A percentile compares a stretch with the other conserved stretches of the same genome.
These are phyloP conservation scores for Myripristis murdjan DNA, from an alignment of 2,797 vertebrate species.

Conservation along the genomic window DNA sequence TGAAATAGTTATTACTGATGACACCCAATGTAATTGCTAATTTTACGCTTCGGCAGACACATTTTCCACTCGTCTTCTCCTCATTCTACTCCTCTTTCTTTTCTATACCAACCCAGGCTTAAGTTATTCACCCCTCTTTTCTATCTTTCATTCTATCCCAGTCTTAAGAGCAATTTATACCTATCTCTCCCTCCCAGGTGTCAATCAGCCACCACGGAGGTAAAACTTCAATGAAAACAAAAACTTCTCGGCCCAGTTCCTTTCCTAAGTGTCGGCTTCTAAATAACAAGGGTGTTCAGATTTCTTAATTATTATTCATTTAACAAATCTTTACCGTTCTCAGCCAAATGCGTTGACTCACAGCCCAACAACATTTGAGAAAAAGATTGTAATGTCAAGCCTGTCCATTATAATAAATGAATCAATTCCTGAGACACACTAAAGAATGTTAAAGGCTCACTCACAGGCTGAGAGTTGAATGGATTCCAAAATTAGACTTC, in stretches of 20 bases:
- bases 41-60: slow-evolving; percentile 94
- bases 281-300: neutral
- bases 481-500: slow-evolving; percentile 32
- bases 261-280: slow-evolving; percentile 5
- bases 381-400: slow-evolving; percentile 84
- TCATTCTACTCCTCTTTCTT: slow-evolving; percentile 77
- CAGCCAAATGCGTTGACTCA: slow-evolving; percentile 83
- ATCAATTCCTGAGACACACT: slow-evolving; percentile 76
- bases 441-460: slow-evolving; percentile 17
- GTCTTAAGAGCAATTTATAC: slow-evolving; percentile 90
- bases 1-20: slow-evolving; percentile 99
- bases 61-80: slow-evolving; percentile 90
- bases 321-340: slow-evolving; percentile 75
- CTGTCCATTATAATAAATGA: slow-evolving; percentile 86
- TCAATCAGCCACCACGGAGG: slow-evolving; percentile 71
- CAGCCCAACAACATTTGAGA: slow-evolving; percentile 83
- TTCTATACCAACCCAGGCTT: slow-evolving; percentile 87
- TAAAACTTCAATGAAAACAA: slow-evolving; percentile 43
- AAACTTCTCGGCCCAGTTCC: slow-evolving; percentile 9
- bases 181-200: slow-evolving; percentile 85
- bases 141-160: slow-evolving; percentile 65
- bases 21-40: slow-evolving; percentile 97
- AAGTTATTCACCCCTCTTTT: slow-evolving; percentile 90
- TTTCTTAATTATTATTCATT: neutral
- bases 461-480: slow-evolving; percentile 16